Conservation (phyloP, 2,797 vertebrate genomes). For the Coendou prehensilis region DNA sequence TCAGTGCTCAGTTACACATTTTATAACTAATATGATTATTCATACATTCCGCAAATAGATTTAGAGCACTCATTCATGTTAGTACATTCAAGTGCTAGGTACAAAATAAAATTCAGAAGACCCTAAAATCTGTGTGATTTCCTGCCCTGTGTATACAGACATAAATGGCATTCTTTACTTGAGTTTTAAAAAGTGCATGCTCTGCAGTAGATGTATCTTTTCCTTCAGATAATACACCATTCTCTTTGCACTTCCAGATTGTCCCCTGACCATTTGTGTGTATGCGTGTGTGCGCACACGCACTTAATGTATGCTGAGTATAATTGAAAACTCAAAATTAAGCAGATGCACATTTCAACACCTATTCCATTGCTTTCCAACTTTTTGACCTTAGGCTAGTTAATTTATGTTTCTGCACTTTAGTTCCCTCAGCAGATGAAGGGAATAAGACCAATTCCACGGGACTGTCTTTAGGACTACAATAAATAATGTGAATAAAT, state of each 20-base stretch:
- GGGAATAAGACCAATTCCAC: too few relatives aligned
- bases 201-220: background rate
- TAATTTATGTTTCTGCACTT: background rate
- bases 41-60: background rate
- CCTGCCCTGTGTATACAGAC: background rate
- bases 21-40: background rate
- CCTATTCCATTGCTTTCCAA: background rate
- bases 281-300: background rate
- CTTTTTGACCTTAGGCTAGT: background rate
- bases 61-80: background rate
- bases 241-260: too few relatives aligned
- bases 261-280: background rate
- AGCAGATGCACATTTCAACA: background rate
- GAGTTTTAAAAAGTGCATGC: background rate
- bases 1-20: background rate
- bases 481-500: background rate
- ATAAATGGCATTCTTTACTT: background rate
- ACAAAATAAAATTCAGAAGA: background rate
- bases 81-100: background rate
- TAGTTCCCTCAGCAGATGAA: background rate
- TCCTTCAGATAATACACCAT: background rate
- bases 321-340: background rate
- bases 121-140: background rate
- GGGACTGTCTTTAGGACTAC: too few relatives aligned
- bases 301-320: too few relatives aligned